Evolutionary conservation across 2,888 invertebrate genomes (phyloP).

Genomic region (Blastobasis adustella): DNA sequence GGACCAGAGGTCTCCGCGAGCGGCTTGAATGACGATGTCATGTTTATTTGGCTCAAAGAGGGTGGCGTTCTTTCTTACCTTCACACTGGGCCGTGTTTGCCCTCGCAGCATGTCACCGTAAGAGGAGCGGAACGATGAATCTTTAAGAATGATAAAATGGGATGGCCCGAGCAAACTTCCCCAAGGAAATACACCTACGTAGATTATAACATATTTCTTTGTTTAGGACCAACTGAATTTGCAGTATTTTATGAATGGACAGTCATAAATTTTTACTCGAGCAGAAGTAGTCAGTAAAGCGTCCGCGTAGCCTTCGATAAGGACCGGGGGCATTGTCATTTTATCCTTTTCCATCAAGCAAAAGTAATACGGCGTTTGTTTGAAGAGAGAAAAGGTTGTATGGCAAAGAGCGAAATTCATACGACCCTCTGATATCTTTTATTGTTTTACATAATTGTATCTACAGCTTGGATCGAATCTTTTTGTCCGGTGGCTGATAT

Average conservation of each 20-base stretch:
- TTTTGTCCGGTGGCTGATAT: background rate
- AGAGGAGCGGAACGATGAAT: conserved; percentile 46
- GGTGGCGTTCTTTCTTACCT: conserved; percentile 45
- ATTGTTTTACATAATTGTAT: background rate
- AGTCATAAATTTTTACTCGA: too few relatives aligned
- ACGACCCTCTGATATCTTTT: background rate
- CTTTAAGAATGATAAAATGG: conserved; percentile 37
- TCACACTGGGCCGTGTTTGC: conserved; percentile 23
- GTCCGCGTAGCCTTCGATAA: too few relatives aligned
- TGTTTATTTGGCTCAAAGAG: conserved; percentile 67
- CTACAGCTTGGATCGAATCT: background rate
- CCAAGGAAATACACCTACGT: conserved; percentile 39
- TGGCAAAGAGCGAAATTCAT: background rate
- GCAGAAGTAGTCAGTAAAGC: too few relatives aligned
- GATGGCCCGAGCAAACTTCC: conserved; percentile 22
- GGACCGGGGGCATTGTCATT: too few relatives aligned
- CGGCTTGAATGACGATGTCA: conserved; percentile 58
- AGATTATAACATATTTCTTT: conserved; percentile 11
- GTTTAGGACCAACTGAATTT: background rate
- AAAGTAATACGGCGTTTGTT: background rate
- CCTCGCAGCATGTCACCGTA: conserved; percentile 46
- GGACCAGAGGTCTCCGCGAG: conserved; percentile 36
- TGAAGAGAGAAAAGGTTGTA: background rate
- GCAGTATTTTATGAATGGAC: too few relatives aligned
- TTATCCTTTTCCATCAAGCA: background rate